A percentile compares a stretch with the other conserved stretches of the same genome.
Evolutionary conservation across 2,797 vertebrate genomes (phyloP).

Genomic region (Gymnoscopelus microlampas): DNA sequence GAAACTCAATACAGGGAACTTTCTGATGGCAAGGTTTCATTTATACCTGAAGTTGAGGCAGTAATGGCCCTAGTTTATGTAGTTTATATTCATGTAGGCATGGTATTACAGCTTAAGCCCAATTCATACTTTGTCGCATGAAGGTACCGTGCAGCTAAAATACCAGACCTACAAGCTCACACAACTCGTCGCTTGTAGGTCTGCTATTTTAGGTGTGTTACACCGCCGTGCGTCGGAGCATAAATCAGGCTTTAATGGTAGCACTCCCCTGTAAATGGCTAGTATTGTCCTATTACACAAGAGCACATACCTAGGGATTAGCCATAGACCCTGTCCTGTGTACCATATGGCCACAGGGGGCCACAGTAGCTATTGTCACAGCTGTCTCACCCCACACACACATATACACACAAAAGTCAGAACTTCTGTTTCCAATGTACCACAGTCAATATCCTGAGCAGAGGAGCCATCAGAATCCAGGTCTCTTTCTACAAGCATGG

Average conservation of each 20-base stretch:
- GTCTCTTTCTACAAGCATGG: background rate
- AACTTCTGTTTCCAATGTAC: conserved; percentile 34
- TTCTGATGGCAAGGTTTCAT: background rate
- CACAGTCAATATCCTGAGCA: conserved; percentile 2
- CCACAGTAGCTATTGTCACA: conserved; percentile 63
- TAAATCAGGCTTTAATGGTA: conserved; percentile 15
- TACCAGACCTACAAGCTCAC: no score
- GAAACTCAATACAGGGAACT: background rate
- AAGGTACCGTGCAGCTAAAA: no score
- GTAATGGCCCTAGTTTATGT: background rate
- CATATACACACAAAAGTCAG: conserved; percentile 29
- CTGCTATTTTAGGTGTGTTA: no score
- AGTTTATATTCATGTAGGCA: background rate
- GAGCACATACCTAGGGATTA: conserved; percentile 79
- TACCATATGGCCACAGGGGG: conserved; percentile 62
- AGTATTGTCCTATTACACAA: conserved; percentile 64
- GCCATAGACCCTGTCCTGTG: conserved; percentile 59
- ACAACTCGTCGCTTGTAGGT: no score
- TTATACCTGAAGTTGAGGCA: background rate
- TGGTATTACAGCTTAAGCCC: background rate
- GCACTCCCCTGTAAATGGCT: conserved; percentile 34
- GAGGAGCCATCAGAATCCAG: conserved; percentile 2
- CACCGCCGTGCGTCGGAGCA: no score
- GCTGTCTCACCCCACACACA: conserved; percentile 56
- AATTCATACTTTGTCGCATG: no score